Percentiles rank a stretch among this genome's conserved stretches.
These are phyloP conservation scores for Trisateles emortualis DNA, from an alignment of 2,888 invertebrate genomes.

Conservation along the genomic window DNA sequence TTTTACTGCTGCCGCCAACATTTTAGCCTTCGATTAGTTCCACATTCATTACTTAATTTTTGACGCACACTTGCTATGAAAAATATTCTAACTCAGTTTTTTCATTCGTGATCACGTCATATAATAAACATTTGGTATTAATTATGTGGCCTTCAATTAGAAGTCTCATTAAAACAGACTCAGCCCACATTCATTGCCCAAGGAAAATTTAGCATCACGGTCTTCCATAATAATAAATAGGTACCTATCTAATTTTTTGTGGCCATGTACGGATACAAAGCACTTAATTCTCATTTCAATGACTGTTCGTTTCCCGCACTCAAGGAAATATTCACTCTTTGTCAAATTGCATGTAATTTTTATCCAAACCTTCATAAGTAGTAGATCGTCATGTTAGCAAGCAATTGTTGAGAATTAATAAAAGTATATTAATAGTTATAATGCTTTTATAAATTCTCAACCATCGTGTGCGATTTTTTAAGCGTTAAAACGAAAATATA, in stretches of 20 bases:
- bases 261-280: conserved; percentile 29
- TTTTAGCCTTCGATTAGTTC: conserved; percentile 49
- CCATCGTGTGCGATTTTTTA: too few relatives aligned
- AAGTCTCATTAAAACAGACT: conserved; percentile 57
- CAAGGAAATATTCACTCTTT: conserved; percentile 71
- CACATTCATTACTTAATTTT: conserved; percentile 32
- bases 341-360: conserved; percentile 56
- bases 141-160: conserved; percentile 63
- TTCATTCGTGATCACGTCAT: conserved; percentile 32
- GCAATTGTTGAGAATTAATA: too few relatives aligned
- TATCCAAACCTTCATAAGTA: conserved; percentile 58
- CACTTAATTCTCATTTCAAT: conserved; percentile 52
- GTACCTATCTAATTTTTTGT: conserved; percentile 52
- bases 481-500: too few relatives aligned
- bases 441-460: not conserved
- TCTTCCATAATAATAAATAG: conserved; percentile 48
- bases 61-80: conserved; percentile 16
- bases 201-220: conserved; percentile 63
- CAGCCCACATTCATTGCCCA: conserved; percentile 62
- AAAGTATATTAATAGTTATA: too few relatives aligned
- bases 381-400: conserved; percentile 16
- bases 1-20: conserved; percentile 38
- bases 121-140: conserved; percentile 47
- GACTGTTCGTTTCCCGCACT: conserved; percentile 68
- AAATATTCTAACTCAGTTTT: conserved; percentile 25